Evolutionary conservation across 2,888 invertebrate genomes (phyloP).

Genomic region (Alloscopus bannaensis): DNA sequence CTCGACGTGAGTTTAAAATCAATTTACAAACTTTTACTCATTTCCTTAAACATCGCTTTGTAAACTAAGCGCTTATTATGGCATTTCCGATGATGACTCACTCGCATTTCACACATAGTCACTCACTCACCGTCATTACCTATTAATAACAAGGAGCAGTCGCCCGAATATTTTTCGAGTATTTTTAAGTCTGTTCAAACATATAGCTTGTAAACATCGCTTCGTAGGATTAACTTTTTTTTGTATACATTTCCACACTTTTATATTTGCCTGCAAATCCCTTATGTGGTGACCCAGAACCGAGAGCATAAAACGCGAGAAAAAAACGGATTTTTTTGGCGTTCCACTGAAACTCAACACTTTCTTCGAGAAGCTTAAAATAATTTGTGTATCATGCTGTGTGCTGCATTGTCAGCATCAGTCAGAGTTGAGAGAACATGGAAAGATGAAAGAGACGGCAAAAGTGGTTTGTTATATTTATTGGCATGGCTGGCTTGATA

Average conservation of each 20-base stretch:
- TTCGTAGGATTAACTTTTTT: slow-evolving; percentile 22
- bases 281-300: slow-evolving; percentile 26
- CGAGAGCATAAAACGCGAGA: background rate
- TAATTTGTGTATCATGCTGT: no score
- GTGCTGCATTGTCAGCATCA: no score
- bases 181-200: background rate
- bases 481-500: slow-evolving; percentile 41
- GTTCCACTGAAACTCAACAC: background rate
- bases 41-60: slow-evolving; percentile 25
- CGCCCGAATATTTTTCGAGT: slow-evolving; percentile 17
- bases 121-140: slow-evolving; percentile 35
- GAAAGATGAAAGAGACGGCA: background rate
- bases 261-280: slow-evolving; percentile 9
- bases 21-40: slow-evolving; percentile 21
- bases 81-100: slow-evolving; percentile 38
- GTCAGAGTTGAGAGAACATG: background rate
- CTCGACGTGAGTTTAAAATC: slow-evolving; percentile 65
- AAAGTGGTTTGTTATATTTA: slow-evolving; percentile 20
- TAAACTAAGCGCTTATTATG: background rate
- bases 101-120: slow-evolving; percentile 25
- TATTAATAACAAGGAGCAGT: slow-evolving; percentile 46
- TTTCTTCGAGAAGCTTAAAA: background rate
- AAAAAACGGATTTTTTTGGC: slow-evolving; percentile 2
- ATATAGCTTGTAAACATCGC: slow-evolving; percentile 20
- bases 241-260: no score